Evolutionary conservation across 2,113 vertebrate species (phyloP), one percentile per base, ranked within the genome.

Genomic region (Acanthochromis polyacanthus): DNA sequence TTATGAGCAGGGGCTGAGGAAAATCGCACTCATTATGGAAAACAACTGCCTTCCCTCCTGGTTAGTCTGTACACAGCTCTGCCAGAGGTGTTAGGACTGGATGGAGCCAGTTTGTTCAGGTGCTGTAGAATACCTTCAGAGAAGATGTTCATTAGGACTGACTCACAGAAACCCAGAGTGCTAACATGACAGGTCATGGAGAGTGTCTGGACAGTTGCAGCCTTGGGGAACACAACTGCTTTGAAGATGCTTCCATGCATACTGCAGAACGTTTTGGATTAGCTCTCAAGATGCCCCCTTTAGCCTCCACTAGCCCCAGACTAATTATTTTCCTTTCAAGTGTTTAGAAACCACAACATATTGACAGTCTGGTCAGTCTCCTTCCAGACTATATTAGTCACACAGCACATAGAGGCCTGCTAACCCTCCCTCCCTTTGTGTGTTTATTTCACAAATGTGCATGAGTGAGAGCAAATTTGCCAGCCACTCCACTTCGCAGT

Each of bases 341-440:
- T 82, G 76, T 88, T 83, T 70, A 61, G 85, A 86, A 87, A 87
- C 83, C 80, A 66, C 87, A 88, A 80, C 88, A 89, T 90, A 89
- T 83, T 85, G 73, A 83, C 85, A 75, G 84, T 86, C 84, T 88
- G 78, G 78, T 89, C 80, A 57, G 20, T 86, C 84, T 81, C 83
- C 81, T 75, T 80, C 69, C 82, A 82, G 88, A 87, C 89, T 76
- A 23, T 73, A 86, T 92, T 89, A 89, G 87, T 91, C 90, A 91
- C 80, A 84, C 60, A 73, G 78, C 71, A 67, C 66, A 87, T 63
- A 87, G 48, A 78, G 82, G 67, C 74, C 59, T 4, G 61, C 84
- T 36, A 74, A 80, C 56, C 70, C 53, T 36, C 65, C 77, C 43
- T 30, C 64, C 80, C 65, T 68, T 65, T 68, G 74, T 78, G 30